Evolutionary conservation across 2,113 vertebrate genomes (phyloP).

Genomic region (Antechinus flavipes): DNA sequence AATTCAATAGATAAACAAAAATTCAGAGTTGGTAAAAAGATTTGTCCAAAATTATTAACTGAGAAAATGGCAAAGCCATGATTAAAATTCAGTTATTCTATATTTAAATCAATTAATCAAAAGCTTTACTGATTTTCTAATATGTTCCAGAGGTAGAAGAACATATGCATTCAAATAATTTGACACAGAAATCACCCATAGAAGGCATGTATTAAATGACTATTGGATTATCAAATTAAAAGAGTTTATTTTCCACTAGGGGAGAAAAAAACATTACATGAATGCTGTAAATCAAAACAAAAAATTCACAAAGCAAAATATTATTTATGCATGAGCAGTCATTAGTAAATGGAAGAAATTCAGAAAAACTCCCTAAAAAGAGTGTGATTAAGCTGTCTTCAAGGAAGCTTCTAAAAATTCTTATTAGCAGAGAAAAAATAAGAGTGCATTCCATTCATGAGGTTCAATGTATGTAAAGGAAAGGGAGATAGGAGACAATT

Average conservation of each 20-base stretch:
- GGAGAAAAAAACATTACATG: not conserved
- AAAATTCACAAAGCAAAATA: not conserved
- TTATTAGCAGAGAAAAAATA: not conserved
- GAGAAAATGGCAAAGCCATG: not conserved
- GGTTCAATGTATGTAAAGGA: not conserved
- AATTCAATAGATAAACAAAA: not conserved
- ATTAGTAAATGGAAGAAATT: not conserved
- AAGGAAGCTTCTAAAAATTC: not conserved
- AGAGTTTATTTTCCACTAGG: not conserved
- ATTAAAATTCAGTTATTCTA: not conserved
- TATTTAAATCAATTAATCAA: not conserved
- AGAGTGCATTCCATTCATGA: not conserved
- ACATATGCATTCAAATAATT: not conserved
- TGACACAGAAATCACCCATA: not conserved
- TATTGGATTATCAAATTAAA: not conserved
- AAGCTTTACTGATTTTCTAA: not conserved
- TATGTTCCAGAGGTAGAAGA: not conserved
- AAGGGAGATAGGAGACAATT: not conserved
- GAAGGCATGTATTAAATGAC: not conserved
- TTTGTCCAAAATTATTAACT: not conserved
- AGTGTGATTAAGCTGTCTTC: not conserved
- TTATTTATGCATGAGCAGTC: not conserved
- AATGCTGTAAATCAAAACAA: not conserved
- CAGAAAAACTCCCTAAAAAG: not conserved
- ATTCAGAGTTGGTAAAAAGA: not conserved